Conservation (phyloP, 2,113 vertebrate species). For the Oxyruncus cristatus region DNA sequence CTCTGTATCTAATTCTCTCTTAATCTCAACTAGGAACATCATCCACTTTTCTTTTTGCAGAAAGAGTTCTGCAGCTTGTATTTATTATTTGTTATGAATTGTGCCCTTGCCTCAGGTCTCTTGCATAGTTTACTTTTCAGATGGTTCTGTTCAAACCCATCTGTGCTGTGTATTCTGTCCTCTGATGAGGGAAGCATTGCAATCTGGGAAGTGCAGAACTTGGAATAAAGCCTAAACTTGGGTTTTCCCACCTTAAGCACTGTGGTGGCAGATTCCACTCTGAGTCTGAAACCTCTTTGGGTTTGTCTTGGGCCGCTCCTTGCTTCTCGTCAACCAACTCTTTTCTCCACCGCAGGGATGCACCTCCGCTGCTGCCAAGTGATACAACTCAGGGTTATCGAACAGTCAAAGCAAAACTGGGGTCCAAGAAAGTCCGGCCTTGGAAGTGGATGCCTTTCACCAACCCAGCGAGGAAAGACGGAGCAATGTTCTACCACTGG, state of each 20-base stretch:
- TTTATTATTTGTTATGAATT: background rate
- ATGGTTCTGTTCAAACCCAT: background rate
- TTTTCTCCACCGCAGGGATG: constrained; percentile 82
- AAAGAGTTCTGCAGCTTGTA: background rate
- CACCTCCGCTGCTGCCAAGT: constrained; percentile 92
- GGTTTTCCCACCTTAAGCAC: background rate
- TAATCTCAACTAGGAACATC: background rate
- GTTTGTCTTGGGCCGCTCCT: background rate
- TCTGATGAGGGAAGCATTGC: background rate
- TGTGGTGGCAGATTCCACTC: background rate
- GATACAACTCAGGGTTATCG: constrained; percentile 97
- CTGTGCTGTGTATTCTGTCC: background rate
- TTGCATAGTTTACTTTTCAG: background rate
- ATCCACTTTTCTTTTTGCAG: background rate
- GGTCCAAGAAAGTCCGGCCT: constrained; percentile 96
- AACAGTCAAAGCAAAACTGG: constrained; percentile 96
- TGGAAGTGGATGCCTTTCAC: constrained; percentile 99
- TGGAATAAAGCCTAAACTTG: background rate
- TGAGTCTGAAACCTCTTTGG: background rate
- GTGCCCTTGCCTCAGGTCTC: background rate
- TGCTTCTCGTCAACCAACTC: background rate
- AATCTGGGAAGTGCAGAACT: background rate
- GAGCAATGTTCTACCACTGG: constrained; percentile 98
- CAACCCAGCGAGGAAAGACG: constrained; percentile 94
- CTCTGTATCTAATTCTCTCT: background rate